These are phyloP conservation scores for Enchytraeus crypticus DNA, from an alignment of 2,888 invertebrate species.

Conservation along the genomic window DNA sequence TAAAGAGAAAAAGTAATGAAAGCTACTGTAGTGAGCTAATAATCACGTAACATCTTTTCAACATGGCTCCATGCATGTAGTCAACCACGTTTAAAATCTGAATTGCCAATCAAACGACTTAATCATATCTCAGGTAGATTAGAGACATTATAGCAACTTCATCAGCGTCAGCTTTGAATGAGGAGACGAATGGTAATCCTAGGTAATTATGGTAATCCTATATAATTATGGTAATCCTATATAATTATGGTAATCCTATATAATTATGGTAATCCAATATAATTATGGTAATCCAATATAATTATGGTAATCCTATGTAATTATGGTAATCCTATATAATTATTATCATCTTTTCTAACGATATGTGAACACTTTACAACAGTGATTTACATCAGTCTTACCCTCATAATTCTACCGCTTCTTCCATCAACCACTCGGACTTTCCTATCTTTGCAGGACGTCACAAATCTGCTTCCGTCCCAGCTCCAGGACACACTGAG, in stretches of 20 bases:
- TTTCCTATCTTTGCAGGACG: slow-evolving; percentile 87
- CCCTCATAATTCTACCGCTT: slow-evolving; percentile 64
- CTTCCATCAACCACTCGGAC: slow-evolving; percentile 79
- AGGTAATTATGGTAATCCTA: background rate
- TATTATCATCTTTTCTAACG: too few species aligned
- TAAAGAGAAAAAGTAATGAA: too few species aligned
- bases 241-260: background rate
- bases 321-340: too few species aligned
- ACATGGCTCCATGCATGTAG: too few species aligned
- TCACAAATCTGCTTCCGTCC: slow-evolving; percentile 79
- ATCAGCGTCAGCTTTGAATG: background rate
- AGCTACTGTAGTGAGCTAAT: too few species aligned
- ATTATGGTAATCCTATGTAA: too few species aligned
- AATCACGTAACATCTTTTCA: too few species aligned
- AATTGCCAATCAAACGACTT: too few species aligned
- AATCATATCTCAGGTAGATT: background rate
- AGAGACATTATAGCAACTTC: background rate
- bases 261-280: background rate
- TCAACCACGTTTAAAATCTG: too few species aligned
- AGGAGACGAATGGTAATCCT: background rate
- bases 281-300: too few species aligned
- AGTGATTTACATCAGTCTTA: background rate
- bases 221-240: background rate
- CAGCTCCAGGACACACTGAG: slow-evolving; percentile 82
- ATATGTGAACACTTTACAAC: background rate